phyloP scores from a whole-genome alignment of 2,113 vertebrate genomes.

The Prunella fulvescens region DNA sequence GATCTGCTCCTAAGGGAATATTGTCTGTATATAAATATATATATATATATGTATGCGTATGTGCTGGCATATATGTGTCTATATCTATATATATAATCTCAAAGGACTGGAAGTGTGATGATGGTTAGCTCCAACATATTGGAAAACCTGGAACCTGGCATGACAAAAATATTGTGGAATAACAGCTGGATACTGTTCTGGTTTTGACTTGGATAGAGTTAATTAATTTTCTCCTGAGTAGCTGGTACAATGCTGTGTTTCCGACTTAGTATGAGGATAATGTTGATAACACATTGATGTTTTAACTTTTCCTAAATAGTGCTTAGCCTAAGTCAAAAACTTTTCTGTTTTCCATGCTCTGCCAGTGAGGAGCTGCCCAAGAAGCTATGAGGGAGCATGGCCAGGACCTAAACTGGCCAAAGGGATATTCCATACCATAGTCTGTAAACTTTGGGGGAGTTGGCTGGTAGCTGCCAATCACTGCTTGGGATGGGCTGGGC shows the following conservation, averaged over 20 bases:
- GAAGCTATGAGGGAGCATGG: not conserved
- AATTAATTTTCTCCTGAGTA: not conserved
- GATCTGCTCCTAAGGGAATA: not conserved
- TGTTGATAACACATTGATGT: not conserved
- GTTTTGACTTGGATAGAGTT: not conserved
- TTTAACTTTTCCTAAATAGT: not conserved
- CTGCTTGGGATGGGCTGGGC: not conserved
- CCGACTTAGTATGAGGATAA: not conserved
- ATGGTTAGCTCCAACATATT: not conserved
- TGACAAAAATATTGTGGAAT: not conserved
- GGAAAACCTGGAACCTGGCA: not conserved
- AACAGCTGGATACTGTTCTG: not conserved
- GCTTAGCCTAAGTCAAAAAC: not conserved
- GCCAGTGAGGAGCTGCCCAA: not conserved
- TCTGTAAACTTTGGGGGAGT: not conserved
- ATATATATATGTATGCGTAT: rapidly evolving
- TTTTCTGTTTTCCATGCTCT: not conserved
- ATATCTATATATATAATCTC: not conserved
- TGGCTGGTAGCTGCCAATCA: not conserved
- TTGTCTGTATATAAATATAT: not conserved
- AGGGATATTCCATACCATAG: not conserved
- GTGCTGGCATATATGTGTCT: rapidly evolving
- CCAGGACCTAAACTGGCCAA: not conserved
- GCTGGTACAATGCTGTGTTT: not conserved
- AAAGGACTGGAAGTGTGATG: not conserved